Conservation (phyloP, 2,888 invertebrate species). For the Pandemis corylana region DNA sequence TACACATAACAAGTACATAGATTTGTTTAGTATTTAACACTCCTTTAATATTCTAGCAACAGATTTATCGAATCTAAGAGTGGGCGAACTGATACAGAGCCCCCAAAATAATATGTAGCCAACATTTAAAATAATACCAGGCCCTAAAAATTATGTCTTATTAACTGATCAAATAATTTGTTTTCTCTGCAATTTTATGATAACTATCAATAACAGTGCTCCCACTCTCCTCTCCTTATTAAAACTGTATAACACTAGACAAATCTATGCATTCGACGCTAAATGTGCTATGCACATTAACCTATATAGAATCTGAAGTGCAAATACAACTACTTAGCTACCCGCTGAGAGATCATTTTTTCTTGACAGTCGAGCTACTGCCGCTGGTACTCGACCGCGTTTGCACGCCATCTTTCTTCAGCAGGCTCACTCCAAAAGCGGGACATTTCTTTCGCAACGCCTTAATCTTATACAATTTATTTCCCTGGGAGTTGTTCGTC, state of each 20-base stretch:
- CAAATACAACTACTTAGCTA: slow-evolving; percentile 51
- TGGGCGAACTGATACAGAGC: not conserved
- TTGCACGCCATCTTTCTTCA: slow-evolving; percentile 78
- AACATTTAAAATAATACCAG: too few relatives aligned
- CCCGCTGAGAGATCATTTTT: slow-evolving; percentile 76
- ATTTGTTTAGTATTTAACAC: slow-evolving; percentile 24
- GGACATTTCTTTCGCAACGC: slow-evolving; percentile 79
- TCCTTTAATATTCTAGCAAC: not conserved
- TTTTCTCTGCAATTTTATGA: too few relatives aligned
- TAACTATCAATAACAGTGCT: not conserved
- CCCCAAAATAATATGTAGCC: too few relatives aligned
- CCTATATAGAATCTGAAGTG: slow-evolving; percentile 47
- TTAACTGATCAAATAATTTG: too few relatives aligned
- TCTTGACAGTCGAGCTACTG: slow-evolving; percentile 74
- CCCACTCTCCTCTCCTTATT: not conserved
- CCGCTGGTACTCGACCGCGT: slow-evolving; percentile 79
- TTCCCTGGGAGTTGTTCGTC: slow-evolving; percentile 78
- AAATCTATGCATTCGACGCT: slow-evolving; percentile 55
- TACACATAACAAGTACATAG: slow-evolving; percentile 36
- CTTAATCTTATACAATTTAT: slow-evolving; percentile 80
- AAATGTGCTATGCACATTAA: slow-evolving; percentile 63
- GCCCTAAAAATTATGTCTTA: too few relatives aligned
- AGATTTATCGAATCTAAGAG: not conserved
- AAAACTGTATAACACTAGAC: slow-evolving; percentile 47
- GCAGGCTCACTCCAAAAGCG: slow-evolving; percentile 69